These are phyloP conservation scores for Drosophila arawakana DNA, from an alignment of 1,140 invertebrate species.

Conservation along the genomic window DNA sequence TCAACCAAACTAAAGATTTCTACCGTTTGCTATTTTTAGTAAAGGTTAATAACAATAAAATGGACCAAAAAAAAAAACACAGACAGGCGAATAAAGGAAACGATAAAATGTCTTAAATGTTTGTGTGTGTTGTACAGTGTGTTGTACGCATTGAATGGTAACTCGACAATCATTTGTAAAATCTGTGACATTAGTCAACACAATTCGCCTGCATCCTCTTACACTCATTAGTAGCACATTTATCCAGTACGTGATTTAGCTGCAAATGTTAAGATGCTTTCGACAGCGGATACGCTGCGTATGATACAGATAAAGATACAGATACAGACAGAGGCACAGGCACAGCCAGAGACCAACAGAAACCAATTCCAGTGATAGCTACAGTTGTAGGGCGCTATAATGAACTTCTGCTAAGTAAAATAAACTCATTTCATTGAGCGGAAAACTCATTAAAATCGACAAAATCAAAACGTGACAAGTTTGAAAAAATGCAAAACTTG, in stretches of 20 bases:
- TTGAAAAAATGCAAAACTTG: too few species aligned
- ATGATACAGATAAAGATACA: conserved; percentile 1
- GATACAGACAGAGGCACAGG: neutral
- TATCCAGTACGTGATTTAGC: conserved; percentile 76
- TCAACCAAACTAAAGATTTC: conserved; percentile 32
- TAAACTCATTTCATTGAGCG: neutral
- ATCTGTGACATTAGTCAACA: conserved; percentile 73
- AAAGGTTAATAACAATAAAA: conserved; percentile 32
- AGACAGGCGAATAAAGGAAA: conserved; percentile 19
- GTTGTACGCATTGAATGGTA: neutral
- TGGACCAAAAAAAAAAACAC: neutral
- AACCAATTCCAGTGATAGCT: neutral
- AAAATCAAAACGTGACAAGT: too few species aligned
- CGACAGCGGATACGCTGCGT: neutral
- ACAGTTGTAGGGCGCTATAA: conserved; percentile 18
- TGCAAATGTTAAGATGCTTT: conserved; percentile 65
- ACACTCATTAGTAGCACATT: conserved; percentile 81
- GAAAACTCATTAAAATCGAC: neutral
- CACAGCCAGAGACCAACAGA: neutral
- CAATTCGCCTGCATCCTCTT: conserved; percentile 46
- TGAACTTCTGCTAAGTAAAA: conserved; percentile 19
- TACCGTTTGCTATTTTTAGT: conserved; percentile 43
- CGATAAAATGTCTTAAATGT: conserved; percentile 60
- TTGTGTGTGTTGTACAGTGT: conserved; percentile 4
- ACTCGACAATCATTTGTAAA: conserved; percentile 72